Evolutionary conservation across 2,113 vertebrate species (phyloP).

Genomic region (Myotis davidii): DNA sequence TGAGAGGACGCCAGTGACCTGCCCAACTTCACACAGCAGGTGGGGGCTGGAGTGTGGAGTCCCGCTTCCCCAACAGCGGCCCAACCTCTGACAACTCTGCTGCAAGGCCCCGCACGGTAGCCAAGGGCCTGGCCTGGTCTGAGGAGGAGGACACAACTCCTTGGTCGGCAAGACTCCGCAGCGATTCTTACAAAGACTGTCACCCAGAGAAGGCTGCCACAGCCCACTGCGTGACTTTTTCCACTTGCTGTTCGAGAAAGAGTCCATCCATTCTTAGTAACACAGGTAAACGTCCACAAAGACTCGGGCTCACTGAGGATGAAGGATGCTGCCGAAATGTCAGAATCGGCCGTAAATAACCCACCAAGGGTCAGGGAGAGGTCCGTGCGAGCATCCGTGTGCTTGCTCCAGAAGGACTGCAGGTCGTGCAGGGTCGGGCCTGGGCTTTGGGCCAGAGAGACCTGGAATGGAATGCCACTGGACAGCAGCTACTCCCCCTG

Average conservation of each 20-base stretch:
- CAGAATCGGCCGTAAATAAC: neutral
- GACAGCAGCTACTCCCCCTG: neutral
- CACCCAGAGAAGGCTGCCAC: neutral
- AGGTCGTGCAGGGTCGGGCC: fast-evolving
- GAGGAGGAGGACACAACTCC: neutral
- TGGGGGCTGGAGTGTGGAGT: neutral
- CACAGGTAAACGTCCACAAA: neutral
- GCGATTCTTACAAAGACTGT: neutral
- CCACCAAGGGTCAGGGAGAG: neutral
- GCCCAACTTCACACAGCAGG: neutral
- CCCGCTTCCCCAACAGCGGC: neutral
- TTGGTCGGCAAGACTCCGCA: neutral
- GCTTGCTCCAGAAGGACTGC: neutral
- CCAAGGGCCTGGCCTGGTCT: neutral
- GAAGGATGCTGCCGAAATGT: neutral
- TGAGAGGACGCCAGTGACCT: neutral
- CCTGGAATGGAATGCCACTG: neutral
- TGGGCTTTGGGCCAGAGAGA: neutral
- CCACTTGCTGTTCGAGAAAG: neutral
- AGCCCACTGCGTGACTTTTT: neutral
- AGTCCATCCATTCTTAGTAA: neutral
- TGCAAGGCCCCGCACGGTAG: fast-evolving
- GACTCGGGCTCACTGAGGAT: neutral
- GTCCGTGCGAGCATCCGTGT: neutral
- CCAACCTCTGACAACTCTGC: neutral